Conservation (phyloP, 2,113 vertebrate genomes). For the Aspidoscelis tigris region DNA sequence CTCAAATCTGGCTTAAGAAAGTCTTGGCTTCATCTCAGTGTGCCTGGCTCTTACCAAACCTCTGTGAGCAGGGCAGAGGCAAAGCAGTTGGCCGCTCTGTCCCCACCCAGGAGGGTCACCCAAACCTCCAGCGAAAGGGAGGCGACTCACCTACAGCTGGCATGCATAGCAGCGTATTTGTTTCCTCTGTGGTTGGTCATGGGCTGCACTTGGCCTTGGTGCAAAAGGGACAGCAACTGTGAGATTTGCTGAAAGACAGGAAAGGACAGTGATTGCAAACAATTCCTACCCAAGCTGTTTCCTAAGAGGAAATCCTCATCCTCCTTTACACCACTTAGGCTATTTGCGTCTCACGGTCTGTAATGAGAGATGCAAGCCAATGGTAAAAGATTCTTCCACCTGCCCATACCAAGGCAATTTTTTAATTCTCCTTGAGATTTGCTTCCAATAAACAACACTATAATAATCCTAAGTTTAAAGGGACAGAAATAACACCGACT, state of each 20-base stretch:
- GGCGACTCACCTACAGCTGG: conserved; percentile 75
- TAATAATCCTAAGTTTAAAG: background rate
- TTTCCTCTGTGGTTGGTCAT: conserved; percentile 90
- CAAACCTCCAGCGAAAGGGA: too few relatives aligned
- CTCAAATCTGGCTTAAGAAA: too few relatives aligned
- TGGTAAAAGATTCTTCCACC: background rate
- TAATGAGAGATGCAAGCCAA: too few relatives aligned
- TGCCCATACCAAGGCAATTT: background rate
- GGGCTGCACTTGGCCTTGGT: conserved; percentile 89
- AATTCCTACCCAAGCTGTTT: conserved; percentile 74
- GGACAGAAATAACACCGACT: background rate
- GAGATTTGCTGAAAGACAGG: conserved; percentile 90
- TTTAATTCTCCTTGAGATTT: background rate
- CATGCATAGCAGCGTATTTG: conserved; percentile 84
- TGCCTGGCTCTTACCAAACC: too few relatives aligned
- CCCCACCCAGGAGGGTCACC: too few relatives aligned
- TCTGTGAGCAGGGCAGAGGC: too few relatives aligned
- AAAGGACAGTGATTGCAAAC: conserved; percentile 73
- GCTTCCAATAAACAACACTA: background rate
- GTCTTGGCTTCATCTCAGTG: too few relatives aligned
- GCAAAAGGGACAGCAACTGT: conserved; percentile 94
- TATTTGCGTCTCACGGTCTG: background rate
- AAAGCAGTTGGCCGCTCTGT: too few relatives aligned
- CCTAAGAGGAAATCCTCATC: conserved; percentile 76
- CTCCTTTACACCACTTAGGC: background rate